phyloP scores from a whole-genome alignment of 1,140 invertebrate genomes.

The Meloidogyne exigua region DNA sequence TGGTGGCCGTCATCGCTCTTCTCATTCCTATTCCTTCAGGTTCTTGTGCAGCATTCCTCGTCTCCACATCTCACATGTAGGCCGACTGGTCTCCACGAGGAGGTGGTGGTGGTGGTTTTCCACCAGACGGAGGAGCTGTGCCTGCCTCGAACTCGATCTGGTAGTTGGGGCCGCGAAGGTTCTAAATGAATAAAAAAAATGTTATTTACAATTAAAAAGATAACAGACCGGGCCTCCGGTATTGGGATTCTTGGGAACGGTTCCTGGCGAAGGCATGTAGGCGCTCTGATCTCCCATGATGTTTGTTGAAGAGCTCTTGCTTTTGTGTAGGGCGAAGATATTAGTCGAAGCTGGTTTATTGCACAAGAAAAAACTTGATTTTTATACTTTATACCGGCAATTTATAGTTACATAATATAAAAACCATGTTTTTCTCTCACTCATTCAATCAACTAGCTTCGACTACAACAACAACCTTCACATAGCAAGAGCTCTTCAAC shows the following conservation, averaged over 20 bases:
- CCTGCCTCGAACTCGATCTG: background rate
- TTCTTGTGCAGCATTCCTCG: background rate
- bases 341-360: background rate
- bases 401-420: background rate
- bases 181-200: background rate
- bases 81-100: conserved; percentile 1
- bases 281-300: background rate
- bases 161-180: background rate
- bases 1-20: background rate
- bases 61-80: background rate
- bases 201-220: background rate
- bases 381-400: too few species aligned
- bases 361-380: too few species aligned
- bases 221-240: background rate
- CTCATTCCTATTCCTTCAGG: background rate
- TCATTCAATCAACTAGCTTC: background rate
- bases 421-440: background rate
- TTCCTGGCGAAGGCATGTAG: conserved; percentile 1
- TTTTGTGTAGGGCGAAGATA: background rate
- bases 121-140: background rate
- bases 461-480: background rate
- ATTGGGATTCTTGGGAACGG: background rate
- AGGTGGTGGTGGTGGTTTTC: background rate
- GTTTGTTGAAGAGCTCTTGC: background rate
- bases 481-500: background rate